phyloP scores from a whole-genome alignment of 1,140 invertebrate species.

The Magallana angulata region DNA sequence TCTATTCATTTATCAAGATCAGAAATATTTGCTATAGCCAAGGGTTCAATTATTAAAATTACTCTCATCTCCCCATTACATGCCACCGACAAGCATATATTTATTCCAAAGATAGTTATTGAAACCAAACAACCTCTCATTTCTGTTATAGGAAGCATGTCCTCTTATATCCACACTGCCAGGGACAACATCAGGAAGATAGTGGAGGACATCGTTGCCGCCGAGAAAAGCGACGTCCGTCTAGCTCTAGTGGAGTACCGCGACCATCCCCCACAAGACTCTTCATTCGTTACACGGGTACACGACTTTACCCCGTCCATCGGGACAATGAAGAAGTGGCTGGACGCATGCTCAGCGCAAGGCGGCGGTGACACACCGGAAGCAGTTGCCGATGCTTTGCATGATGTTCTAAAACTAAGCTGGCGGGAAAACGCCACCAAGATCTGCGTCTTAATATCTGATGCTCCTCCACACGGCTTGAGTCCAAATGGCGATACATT shows the following conservation, averaged over 20 bases:
- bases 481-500: slow-evolving; percentile 57
- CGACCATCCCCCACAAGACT: slow-evolving; percentile 73
- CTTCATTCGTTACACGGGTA: slow-evolving; percentile 66
- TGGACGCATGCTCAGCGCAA: slow-evolving; percentile 62
- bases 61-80: too few relatives aligned
- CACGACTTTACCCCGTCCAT: slow-evolving; percentile 74
- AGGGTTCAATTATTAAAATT: too few relatives aligned
- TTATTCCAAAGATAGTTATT: too few relatives aligned
- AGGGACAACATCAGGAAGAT: slow-evolving; percentile 71
- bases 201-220: slow-evolving; percentile 71
- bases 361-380: slow-evolving; percentile 75
- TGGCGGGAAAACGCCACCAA: slow-evolving; percentile 73
- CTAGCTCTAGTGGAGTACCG: slow-evolving; percentile 74
- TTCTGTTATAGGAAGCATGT: slow-evolving; percentile 70
- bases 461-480: slow-evolving; percentile 75
- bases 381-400: slow-evolving; percentile 73
- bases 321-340: slow-evolving; percentile 69
- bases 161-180: slow-evolving; percentile 70
- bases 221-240: slow-evolving; percentile 70
- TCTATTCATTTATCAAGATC: too few relatives aligned
- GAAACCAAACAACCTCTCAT: too few relatives aligned
- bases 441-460: slow-evolving; percentile 72
- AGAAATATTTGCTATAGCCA: too few relatives aligned
- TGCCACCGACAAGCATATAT: too few relatives aligned
- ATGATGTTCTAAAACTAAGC: slow-evolving; percentile 68